Evolutionary conservation across 2,888 invertebrate species (phyloP).

Genomic region (Yponomeuta malinellus): DNA sequence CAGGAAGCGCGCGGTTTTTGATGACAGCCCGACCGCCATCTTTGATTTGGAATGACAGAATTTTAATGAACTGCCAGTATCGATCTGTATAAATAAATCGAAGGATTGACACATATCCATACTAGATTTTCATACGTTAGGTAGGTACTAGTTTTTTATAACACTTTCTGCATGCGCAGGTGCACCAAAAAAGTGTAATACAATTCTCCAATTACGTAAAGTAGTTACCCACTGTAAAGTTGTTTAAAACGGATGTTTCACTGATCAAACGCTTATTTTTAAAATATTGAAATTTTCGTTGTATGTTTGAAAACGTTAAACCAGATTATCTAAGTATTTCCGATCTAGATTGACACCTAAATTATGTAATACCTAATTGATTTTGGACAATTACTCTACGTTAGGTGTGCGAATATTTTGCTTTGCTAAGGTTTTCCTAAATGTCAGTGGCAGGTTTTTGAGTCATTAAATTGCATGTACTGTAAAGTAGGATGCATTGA

Average conservation of each 20-base stretch:
- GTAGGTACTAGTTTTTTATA: background rate
- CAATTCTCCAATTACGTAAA: background rate
- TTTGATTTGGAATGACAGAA: conserved; percentile 20
- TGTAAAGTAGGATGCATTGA: background rate
- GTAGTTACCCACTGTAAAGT: no score
- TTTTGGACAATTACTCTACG: background rate
- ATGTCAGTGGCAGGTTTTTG: background rate
- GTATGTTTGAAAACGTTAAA: no score
- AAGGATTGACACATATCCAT: background rate
- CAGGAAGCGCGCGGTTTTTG: conserved; percentile 61
- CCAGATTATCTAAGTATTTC: background rate
- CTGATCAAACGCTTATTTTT: no score
- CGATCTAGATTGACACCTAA: background rate
- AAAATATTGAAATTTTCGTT: no score
- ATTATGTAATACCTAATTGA: background rate
- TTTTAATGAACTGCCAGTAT: background rate
- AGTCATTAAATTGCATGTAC: background rate
- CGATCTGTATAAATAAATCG: background rate
- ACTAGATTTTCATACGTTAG: background rate
- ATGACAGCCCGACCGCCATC: conserved; percentile 33
- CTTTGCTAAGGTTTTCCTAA: background rate
- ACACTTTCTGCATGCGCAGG: background rate
- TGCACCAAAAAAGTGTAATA: background rate
- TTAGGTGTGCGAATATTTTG: background rate
- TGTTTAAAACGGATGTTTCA: no score